Evolutionary conservation across 2,113 vertebrate species (phyloP).

Genomic region (Notarius lentiginosus): DNA sequence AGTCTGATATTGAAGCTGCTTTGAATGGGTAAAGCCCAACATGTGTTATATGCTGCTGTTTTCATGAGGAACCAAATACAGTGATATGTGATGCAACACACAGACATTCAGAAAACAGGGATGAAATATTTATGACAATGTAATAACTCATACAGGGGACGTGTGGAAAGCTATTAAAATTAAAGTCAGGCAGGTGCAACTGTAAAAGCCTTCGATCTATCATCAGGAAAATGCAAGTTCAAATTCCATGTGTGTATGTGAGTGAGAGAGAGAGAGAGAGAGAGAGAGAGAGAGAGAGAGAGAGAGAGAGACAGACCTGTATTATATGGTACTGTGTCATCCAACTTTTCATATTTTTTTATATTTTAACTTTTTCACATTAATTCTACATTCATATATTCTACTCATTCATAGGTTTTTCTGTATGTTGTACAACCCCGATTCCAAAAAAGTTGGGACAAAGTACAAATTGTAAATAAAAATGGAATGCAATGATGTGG

Average conservation of each 20-base stretch:
- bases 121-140: slow-evolving; percentile 12
- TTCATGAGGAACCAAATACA: not conserved
- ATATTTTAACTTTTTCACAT: not conserved
- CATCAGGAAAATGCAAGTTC: not conserved
- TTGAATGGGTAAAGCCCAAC: not conserved
- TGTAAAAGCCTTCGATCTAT: not conserved
- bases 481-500: too few relatives aligned
- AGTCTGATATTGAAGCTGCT: not conserved
- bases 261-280: too few relatives aligned
- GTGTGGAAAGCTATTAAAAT: not conserved
- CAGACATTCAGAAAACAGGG: slow-evolving; percentile 8
- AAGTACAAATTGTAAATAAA: too few relatives aligned
- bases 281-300: too few relatives aligned
- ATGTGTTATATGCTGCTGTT: not conserved
- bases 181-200: not conserved
- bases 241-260: not conserved
- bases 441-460: too few relatives aligned
- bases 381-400: too few relatives aligned
- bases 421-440: too few relatives aligned
- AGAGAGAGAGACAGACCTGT: too few relatives aligned
- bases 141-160: not conserved
- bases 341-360: not conserved
- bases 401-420: too few relatives aligned
- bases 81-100: not conserved
- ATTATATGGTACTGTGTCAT: not conserved